Percentiles rank a stretch among this genome's conserved stretches.
Conservation (phyloP, 53 echinoderm and acorn worm species). For the Echinometra lucunter region DNA sequence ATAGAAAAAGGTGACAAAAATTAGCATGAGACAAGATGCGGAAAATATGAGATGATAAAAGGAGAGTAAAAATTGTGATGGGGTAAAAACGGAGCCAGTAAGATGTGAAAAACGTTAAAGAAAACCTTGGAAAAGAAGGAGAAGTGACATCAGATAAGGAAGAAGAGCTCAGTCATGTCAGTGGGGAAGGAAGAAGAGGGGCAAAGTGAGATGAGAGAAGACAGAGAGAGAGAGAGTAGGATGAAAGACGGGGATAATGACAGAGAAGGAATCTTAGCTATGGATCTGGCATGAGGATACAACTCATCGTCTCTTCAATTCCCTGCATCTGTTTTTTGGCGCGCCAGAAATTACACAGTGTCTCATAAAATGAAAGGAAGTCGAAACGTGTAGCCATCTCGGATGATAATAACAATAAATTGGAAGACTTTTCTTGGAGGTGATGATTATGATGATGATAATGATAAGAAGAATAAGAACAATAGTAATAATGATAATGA, state of each 20-base stretch:
- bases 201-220: not conserved
- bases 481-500: too few relatives aligned
- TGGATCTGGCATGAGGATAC: conserved; percentile 27
- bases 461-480: too few relatives aligned
- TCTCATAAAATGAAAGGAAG: not conserved
- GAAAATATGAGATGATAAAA: not conserved
- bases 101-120: too few relatives aligned
- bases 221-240: not conserved
- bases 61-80: not conserved
- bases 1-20: not conserved
- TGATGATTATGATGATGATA: too few relatives aligned
- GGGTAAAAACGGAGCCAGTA: not conserved
- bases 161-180: not conserved
- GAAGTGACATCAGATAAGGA: not conserved
- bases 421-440: too few relatives aligned
- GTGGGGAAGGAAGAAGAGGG: not conserved
- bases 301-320: conserved; percentile 47
- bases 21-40: not conserved
- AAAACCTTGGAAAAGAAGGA: not conserved
- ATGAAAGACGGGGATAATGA: not conserved
- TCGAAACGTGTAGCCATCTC: not conserved
- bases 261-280: conserved; percentile 57
- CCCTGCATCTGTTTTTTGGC: conserved; percentile 54
- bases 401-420: too few relatives aligned
- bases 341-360: not conserved